A percentile compares a stretch with the other conserved stretches of the same genome.
phyloP scores from a whole-genome alignment of 2,797 vertebrate species.

The Limosa lapponica region DNA sequence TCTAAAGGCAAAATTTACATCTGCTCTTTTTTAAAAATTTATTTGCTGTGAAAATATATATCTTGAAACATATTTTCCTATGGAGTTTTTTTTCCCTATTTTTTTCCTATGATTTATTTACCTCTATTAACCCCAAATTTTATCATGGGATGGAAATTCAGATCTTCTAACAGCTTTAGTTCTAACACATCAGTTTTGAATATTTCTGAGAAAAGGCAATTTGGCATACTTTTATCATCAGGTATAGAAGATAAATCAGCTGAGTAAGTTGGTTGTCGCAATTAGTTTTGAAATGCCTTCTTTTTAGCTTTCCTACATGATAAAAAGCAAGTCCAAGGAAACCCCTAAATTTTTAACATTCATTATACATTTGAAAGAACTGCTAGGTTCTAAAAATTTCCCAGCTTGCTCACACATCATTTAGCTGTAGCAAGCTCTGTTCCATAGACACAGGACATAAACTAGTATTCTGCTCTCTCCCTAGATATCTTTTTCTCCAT shows the following conservation, averaged over 20 bases:
- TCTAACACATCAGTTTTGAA: not conserved
- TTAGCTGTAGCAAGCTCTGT: not conserved
- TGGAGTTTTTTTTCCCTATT: rapidly evolving
- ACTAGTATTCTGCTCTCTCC: not conserved
- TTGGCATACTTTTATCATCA: not conserved
- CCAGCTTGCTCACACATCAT: not conserved
- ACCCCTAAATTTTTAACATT: not conserved
- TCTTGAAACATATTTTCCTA: not conserved
- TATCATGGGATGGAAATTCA: not conserved
- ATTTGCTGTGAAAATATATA: not conserved
- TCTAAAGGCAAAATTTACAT: not conserved
- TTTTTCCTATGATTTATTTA: not conserved
- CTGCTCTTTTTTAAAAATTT: rapidly evolving
- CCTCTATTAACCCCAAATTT: not conserved
- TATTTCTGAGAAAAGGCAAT: not conserved
- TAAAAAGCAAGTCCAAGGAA: not conserved
- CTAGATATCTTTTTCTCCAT: not conserved
- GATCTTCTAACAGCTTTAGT: not conserved
- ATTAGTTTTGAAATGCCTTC: not conserved
- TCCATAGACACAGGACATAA: not conserved
- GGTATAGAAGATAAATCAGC: not conserved
- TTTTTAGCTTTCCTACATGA: not conserved
- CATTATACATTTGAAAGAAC: not conserved
- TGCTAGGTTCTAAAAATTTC: not conserved
- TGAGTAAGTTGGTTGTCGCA: not conserved